Evolutionary conservation across 2,888 invertebrate species (phyloP).

Genomic region (Steinernema hermaphroditum): DNA sequence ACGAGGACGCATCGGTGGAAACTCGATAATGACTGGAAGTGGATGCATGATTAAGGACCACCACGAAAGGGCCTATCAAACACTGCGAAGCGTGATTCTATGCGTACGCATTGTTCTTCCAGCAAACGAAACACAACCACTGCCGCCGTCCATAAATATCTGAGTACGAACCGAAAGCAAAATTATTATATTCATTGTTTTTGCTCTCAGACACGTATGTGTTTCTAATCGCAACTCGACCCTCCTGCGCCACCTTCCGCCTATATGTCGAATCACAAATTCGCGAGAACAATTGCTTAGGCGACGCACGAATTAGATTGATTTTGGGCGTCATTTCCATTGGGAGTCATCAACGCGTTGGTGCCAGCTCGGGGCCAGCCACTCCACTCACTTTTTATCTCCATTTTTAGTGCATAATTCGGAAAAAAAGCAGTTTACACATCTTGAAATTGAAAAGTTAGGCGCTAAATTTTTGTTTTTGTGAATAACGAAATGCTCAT

Average conservation of each 20-base stretch:
- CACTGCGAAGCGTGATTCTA: conserved; percentile 1
- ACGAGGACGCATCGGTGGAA: background rate
- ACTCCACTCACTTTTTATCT: conserved; percentile 26
- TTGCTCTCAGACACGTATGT: background rate
- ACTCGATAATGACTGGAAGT: conserved; percentile 27
- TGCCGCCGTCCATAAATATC: background rate
- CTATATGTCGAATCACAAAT: background rate
- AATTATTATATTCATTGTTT: conserved; percentile 27
- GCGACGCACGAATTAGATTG: conserved; percentile 23
- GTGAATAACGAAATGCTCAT: too few species aligned
- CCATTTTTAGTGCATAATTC: background rate
- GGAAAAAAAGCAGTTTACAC: too few species aligned
- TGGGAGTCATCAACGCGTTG: conserved; percentile 30
- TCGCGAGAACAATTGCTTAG: background rate
- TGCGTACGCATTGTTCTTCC: background rate
- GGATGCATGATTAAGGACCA: conserved; percentile 18
- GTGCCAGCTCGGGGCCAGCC: conserved; percentile 17
- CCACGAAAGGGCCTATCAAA: background rate
- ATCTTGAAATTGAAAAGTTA: too few species aligned
- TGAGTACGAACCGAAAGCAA: background rate
- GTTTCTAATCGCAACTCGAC: background rate
- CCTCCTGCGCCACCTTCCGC: background rate
- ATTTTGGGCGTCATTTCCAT: conserved; percentile 29
- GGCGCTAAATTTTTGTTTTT: too few species aligned
- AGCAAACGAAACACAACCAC: conserved; percentile 17